These are phyloP conservation scores for Gobio gobio DNA, from an alignment of 2,113 vertebrate species.

Conservation along the genomic window DNA sequence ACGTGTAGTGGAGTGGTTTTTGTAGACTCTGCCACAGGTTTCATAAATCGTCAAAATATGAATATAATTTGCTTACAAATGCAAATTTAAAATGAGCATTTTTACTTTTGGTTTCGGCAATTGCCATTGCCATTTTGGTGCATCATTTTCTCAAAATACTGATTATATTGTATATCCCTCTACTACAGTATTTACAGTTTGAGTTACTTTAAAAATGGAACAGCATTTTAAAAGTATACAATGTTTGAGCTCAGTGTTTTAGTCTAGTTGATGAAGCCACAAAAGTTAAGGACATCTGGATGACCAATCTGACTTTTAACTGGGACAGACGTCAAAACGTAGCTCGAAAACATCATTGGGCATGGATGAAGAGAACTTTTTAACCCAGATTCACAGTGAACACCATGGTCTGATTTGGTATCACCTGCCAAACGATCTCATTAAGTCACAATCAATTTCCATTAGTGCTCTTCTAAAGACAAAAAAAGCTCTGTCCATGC, in stretches of 20 bases:
- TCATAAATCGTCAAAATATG: not conserved
- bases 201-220: not conserved
- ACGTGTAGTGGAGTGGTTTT: not conserved
- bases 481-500: constrained; percentile 26
- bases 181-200: not conserved
- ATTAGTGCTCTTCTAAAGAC: constrained; percentile 35
- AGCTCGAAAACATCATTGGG: not conserved
- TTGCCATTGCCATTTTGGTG: too few relatives aligned
- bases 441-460: constrained; percentile 56
- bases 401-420: constrained; percentile 12
- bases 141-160: not conserved
- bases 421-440: constrained; percentile 30
- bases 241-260: not conserved
- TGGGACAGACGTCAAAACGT: not conserved
- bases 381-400: constrained; percentile 16
- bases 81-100: not conserved
- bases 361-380: constrained; percentile 7
- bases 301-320: not conserved
- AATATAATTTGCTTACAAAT: not conserved
- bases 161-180: not conserved
- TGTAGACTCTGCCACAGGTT: not conserved
- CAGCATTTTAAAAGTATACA: not conserved
- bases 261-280: not conserved
- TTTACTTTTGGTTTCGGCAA: not conserved
- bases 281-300: not conserved